A percentile compares a stretch with the other conserved stretches of the same genome.
phyloP scores from a whole-genome alignment of 2,797 vertebrate genomes.

The Acanthopagrus latus region DNA sequence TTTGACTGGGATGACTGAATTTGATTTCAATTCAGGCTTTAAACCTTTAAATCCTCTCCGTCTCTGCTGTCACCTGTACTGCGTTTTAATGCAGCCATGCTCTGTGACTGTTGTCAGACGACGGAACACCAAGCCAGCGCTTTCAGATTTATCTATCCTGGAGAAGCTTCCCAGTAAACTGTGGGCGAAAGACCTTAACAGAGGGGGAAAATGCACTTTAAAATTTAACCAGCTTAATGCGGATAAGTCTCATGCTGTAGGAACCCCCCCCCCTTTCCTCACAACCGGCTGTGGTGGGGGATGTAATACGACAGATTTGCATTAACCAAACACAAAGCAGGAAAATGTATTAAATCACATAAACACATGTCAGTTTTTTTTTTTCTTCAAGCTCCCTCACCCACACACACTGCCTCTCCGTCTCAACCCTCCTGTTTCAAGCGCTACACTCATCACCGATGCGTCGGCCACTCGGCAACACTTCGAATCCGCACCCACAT shows the following conservation, averaged over 20 bases:
- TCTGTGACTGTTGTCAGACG: background rate
- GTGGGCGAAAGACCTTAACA: no score
- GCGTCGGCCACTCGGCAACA: conserved; percentile 40
- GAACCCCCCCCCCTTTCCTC: background rate
- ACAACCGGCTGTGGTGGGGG: background rate
- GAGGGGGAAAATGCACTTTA: background rate
- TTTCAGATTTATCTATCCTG: background rate
- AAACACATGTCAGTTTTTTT: conserved; percentile 1
- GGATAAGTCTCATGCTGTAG: background rate
- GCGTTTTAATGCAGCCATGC: no score
- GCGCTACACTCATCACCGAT: conserved; percentile 45
- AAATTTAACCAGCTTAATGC: conserved; percentile 1
- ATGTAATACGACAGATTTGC: conserved; percentile 5
- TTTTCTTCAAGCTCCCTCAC: conserved; percentile 4
- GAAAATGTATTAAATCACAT: conserved; percentile 21
- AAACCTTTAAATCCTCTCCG: no score
- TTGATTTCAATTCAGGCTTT: no score
- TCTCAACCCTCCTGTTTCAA: conserved; percentile 29
- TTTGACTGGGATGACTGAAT: no score
- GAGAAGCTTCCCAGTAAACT: background rate
- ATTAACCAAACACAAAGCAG: conserved; percentile 12
- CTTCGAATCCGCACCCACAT: conserved; percentile 49
- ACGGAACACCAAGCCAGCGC: background rate
- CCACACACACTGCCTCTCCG: conserved; percentile 10
- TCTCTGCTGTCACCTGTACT: no score